These are phyloP conservation scores for Platyscapa corneri DNA, from an alignment of 1,140 invertebrate species.

Conservation along the genomic window DNA sequence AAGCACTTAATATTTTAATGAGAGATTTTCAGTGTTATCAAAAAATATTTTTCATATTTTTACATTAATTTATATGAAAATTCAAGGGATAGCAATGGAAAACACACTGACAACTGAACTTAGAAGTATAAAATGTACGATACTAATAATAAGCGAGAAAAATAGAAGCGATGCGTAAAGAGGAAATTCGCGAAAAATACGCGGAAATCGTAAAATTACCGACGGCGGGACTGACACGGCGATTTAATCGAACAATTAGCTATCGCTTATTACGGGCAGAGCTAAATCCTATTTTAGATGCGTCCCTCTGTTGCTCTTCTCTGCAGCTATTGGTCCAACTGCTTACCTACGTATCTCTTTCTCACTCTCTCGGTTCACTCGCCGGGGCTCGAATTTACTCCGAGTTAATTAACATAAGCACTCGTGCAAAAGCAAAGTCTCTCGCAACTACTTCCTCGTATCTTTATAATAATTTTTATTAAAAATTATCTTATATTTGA, in stretches of 20 bases:
- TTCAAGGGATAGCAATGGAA: not conserved
- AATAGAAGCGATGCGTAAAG: not conserved
- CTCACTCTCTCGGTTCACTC: not conserved
- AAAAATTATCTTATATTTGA: no score
- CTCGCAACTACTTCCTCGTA: no score
- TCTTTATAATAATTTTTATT: no score
- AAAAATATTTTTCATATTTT: not conserved
- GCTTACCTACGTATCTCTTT: not conserved
- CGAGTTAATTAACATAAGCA: constrained; percentile 33
- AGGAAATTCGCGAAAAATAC: constrained; percentile 33
- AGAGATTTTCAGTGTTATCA: not conserved
- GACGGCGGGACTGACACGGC: constrained; percentile 39
- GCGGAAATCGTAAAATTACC: constrained; percentile 57
- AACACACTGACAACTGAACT: not conserved
- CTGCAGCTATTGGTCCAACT: not conserved
- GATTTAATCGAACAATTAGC: constrained; percentile 65
- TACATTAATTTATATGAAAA: not conserved
- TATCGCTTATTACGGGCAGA: constrained; percentile 51
- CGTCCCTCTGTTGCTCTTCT: not conserved
- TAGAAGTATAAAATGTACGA: not conserved
- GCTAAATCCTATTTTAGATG: constrained; percentile 8
- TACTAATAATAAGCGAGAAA: not conserved
- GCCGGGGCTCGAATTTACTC: not conserved
- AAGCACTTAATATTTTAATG: not conserved
- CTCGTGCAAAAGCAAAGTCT: no score